These are phyloP conservation scores for Drosophila buzzatii DNA, from an alignment of 2,888 invertebrate genomes.

Conservation along the genomic window DNA sequence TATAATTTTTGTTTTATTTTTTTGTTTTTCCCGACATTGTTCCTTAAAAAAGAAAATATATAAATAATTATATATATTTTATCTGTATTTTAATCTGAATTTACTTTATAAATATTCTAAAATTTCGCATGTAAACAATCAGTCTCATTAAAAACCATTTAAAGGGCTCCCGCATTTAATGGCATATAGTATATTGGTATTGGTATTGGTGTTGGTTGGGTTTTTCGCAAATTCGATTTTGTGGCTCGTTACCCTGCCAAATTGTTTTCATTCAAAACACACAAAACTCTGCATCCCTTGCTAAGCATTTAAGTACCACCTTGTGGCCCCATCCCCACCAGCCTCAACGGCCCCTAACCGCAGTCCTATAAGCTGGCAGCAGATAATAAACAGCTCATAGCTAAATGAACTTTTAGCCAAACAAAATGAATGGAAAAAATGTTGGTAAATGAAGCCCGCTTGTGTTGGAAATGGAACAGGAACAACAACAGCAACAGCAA, in stretches of 20 bases:
- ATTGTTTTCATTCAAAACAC: slow-evolving; percentile 50
- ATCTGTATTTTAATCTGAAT: neutral
- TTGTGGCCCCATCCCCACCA: neutral
- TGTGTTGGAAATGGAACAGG: slow-evolving; percentile 15
- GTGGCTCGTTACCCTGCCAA: slow-evolving; percentile 41
- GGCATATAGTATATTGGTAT: slow-evolving; percentile 6
- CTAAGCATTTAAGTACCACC: slow-evolving; percentile 36
- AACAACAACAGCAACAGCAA: neutral
- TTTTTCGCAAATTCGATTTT: slow-evolving; percentile 39
- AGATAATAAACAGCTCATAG: slow-evolving; percentile 77
- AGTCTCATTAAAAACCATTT: neutral
- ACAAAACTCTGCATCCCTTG: slow-evolving; percentile 12
- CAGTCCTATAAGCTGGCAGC: slow-evolving; percentile 46
- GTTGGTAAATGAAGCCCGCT: slow-evolving; percentile 57
- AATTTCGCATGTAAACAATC: no score
- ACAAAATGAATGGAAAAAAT: slow-evolving; percentile 57
- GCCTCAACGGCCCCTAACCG: slow-evolving; percentile 12
- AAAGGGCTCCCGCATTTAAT: neutral
- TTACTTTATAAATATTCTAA: neutral
- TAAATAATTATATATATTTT: no score
- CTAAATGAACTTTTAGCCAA: slow-evolving; percentile 69
- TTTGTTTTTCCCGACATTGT: no score
- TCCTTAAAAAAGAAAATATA: no score
- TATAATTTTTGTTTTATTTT: no score
- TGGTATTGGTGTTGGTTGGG: slow-evolving; percentile 18